Conservation (phyloP, 92 coral and sea anemone genomes). For the Zoanthus solanderi region DNA sequence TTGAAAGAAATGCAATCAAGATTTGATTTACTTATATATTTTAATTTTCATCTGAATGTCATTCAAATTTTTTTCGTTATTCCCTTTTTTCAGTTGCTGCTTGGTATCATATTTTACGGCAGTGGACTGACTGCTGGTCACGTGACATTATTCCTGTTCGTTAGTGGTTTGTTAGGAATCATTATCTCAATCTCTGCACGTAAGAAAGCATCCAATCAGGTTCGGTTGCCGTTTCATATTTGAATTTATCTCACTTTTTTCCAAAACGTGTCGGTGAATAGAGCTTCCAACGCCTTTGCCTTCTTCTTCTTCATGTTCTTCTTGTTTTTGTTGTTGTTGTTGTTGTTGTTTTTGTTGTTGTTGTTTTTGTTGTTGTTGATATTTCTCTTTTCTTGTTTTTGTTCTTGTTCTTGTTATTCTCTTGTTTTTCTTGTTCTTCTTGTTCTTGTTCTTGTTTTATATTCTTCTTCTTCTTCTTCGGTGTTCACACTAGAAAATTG, state of each 20-base stretch:
- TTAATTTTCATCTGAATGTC: not conserved
- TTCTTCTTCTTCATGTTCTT: not conserved
- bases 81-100: constrained; percentile 13
- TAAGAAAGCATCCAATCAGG: constrained; percentile 29
- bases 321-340: no score
- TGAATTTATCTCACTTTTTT: no score
- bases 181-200: constrained; percentile 12
- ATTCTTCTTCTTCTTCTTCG: not conserved
- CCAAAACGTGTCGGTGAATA: no score
- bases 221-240: not conserved
- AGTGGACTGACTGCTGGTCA: constrained; percentile 22
- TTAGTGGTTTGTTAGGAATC: constrained; percentile 18
- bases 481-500: not conserved
- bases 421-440: not conserved
- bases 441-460: no score
- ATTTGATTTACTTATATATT: not conserved
- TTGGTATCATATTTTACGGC: constrained; percentile 27
- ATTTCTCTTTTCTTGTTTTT: no score
- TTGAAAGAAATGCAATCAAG: not conserved
- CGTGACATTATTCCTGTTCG: not conserved
- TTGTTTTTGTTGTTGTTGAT: no score
- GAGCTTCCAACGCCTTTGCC: no score
- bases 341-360: no score
- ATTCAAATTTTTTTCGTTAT: not conserved
- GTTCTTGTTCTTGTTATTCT: no score